A percentile compares a stretch with the other conserved stretches of the same genome.
Evolutionary conservation across 2,113 vertebrate genomes (phyloP).

Genomic region (Misgurnus anguillicaudatus): DNA sequence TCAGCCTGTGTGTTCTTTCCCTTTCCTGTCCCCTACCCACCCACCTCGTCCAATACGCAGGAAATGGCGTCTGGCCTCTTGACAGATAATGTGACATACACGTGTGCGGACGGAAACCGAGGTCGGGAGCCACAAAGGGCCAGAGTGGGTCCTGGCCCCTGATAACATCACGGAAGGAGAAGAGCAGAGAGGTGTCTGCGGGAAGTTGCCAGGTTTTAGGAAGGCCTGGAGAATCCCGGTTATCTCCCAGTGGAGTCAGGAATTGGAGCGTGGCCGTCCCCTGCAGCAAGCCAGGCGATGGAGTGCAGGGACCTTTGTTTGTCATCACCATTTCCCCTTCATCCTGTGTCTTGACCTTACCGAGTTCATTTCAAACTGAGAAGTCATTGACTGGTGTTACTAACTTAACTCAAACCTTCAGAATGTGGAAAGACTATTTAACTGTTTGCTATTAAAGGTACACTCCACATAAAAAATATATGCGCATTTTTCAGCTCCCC

Average conservation of each 20-base stretch:
- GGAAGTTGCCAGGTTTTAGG: constrained; percentile 68
- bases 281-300: constrained; percentile 38
- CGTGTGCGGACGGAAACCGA: constrained; percentile 77
- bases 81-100: constrained; percentile 84
- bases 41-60: constrained; percentile 64
- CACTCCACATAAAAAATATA: too few species aligned
- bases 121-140: constrained; percentile 77
- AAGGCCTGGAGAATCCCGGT: constrained; percentile 63
- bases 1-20: constrained; percentile 73
- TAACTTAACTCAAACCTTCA: not conserved
- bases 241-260: constrained; percentile 63
- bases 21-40: constrained; percentile 71
- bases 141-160: constrained; percentile 69
- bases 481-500: too few species aligned
- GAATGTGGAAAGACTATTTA: not conserved
- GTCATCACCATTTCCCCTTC: constrained; percentile 43
- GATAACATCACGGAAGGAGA: constrained; percentile 77
- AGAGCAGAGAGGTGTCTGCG: constrained; percentile 74
- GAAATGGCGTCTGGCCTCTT: constrained; percentile 77
- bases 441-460: too few species aligned
- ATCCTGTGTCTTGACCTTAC: constrained; percentile 36
- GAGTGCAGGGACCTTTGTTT: constrained; percentile 51
- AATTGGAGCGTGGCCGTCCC: constrained; percentile 58
- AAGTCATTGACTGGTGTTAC: constrained; percentile 20
- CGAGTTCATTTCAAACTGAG: constrained; percentile 26